Percentiles rank a stretch among this genome's conserved stretches.
Conservation (phyloP, 2,797 vertebrate species). For the Paguma larvata region DNA sequence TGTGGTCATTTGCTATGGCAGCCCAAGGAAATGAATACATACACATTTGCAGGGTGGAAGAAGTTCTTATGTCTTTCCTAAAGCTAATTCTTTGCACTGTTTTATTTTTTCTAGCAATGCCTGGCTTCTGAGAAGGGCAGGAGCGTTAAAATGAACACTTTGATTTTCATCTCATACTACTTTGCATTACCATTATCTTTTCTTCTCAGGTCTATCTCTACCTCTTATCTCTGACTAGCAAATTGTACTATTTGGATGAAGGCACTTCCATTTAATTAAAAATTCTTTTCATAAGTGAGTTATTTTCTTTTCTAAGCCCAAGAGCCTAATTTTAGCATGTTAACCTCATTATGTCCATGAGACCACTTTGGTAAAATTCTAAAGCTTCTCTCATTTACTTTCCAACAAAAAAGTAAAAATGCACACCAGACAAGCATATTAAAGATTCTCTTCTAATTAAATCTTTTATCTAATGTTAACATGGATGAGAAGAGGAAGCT, state of each 20-base stretch:
- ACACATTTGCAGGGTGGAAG: background rate
- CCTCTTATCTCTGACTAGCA: constrained; percentile 66
- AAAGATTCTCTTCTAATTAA: constrained; percentile 65
- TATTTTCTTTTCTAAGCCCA: constrained; percentile 56
- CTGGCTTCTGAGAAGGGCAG: background rate
- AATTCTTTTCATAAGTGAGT: constrained; percentile 62
- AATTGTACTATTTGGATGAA: constrained; percentile 62
- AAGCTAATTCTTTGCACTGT: background rate
- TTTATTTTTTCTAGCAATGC: background rate
- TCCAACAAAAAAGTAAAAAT: constrained; percentile 60
- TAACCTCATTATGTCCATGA: constrained; percentile 65
- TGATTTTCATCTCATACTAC: background rate
- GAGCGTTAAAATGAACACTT: background rate
- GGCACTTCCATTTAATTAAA: constrained; percentile 58
- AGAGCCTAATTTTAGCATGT: constrained; percentile 69
- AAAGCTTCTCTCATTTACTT: constrained; percentile 66
- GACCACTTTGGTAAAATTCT: constrained; percentile 57
- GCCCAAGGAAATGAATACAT: background rate
- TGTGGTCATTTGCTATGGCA: background rate
- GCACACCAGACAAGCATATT: constrained; percentile 8
- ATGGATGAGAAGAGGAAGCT: background rate
- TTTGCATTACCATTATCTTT: background rate
- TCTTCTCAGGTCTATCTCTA: constrained; percentile 3
- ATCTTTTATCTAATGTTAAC: constrained; percentile 55
- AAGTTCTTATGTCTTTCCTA: background rate